phyloP scores from a whole-genome alignment of 2,888 invertebrate species.

The Macropis europaea region DNA sequence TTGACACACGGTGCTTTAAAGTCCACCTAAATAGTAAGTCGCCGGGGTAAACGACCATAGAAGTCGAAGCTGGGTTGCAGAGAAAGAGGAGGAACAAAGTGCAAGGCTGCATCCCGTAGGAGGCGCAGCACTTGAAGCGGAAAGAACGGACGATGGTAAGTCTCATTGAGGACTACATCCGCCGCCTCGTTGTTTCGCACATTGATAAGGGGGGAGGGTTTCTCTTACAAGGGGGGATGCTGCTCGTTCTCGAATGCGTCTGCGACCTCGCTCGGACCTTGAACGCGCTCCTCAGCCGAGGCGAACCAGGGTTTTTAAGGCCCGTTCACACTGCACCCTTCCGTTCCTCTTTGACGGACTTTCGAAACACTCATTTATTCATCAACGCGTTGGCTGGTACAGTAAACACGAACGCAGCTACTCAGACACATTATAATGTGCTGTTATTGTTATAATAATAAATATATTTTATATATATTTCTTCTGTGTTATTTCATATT shows the following conservation, averaged over 20 bases:
- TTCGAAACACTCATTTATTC: too few relatives aligned
- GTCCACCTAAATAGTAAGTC: too few relatives aligned
- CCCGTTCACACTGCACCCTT: conserved; percentile 23
- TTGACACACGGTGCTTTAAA: too few relatives aligned
- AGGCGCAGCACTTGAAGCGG: conserved; percentile 16
- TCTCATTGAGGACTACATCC: conserved; percentile 47
- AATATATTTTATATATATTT: too few relatives aligned
- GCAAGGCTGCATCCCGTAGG: conserved; percentile 3
- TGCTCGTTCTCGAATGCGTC: conserved; percentile 58
- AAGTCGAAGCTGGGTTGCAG: too few relatives aligned
- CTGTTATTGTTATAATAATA: too few relatives aligned
- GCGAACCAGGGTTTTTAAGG: conserved; percentile 27
- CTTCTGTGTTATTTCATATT: too few relatives aligned
- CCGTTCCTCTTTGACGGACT: too few relatives aligned
- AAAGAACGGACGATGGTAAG: conserved; percentile 32
- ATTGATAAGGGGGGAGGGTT: conserved; percentile 45
- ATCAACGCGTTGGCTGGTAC: too few relatives aligned
- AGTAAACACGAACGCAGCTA: too few relatives aligned
- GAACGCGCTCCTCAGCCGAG: conserved; percentile 61
- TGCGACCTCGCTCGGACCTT: conserved; percentile 72
- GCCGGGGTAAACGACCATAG: too few relatives aligned
- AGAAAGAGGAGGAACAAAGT: conserved; percentile 4
- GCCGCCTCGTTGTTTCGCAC: conserved; percentile 47
- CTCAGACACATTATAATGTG: too few relatives aligned
- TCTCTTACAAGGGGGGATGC: conserved; percentile 42